Conservation (phyloP, 2,113 vertebrate species). For the Pongo abelii region DNA sequence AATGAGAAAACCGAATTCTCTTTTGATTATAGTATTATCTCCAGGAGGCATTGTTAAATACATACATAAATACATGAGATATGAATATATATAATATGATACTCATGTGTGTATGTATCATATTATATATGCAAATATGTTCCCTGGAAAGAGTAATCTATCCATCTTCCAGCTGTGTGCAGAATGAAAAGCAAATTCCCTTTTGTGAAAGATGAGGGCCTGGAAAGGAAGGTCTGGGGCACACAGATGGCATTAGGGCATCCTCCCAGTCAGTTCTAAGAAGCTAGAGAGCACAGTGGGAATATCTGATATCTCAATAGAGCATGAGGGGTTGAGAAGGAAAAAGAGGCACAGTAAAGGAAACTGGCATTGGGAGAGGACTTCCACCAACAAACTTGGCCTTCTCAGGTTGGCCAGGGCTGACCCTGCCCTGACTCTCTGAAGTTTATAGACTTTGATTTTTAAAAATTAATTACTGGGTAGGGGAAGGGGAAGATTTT, state of each 20-base stretch:
- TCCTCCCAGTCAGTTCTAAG: background rate
- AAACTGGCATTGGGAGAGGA: background rate
- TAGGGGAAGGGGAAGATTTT: background rate
- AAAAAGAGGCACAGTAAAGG: background rate
- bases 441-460: background rate
- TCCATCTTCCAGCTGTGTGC: background rate
- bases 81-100: background rate
- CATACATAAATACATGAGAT: no score
- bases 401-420: background rate
- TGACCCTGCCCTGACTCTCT: background rate
- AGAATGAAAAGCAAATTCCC: background rate
- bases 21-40: background rate
- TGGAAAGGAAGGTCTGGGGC: background rate
- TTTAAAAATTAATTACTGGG: background rate
- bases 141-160: background rate
- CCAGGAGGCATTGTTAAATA: background rate
- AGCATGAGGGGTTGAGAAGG: background rate
- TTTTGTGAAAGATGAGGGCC: background rate
- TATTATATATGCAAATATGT: background rate
- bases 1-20: background rate
- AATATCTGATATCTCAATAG: background rate
- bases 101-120: no score
- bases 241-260: no score
- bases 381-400: background rate
- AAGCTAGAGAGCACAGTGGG: background rate